Base-by-base conservation (phyloP, 92 coral and sea anemone genomes). In the Zoanthus sansibaricus region DNA sequence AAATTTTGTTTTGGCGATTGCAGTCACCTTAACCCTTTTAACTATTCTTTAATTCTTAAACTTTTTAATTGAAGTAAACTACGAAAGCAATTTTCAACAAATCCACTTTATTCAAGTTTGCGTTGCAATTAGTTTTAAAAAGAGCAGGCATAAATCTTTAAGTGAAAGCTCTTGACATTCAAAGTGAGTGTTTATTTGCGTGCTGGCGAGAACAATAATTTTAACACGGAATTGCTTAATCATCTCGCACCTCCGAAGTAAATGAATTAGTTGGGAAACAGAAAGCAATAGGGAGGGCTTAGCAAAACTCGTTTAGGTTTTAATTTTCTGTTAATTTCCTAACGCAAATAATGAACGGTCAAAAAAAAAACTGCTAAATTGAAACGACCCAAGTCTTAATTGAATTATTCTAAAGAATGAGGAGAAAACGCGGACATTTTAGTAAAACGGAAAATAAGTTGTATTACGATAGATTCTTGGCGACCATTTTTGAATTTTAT, bases 341-440 rank as follows among this genome's bases (percentile, higher is more conserved):
- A 80, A 45, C 85, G 12, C 85, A 80, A 80, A 13, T 66, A 66
- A 80, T 80, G 73, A 80, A 25, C 85, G 75, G 75, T 80, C 85
- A 52, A 49, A 80, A 25, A 25, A 25, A 79, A 37, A 51, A 47
- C 85, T 66, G 75, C 58, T 80, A 80, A 80, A 80, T 64, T 64
- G 85, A 80, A 80, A 80, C 85, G 44, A 37, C 21, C 45, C 37
- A 16, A 64, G 73, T 66, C 85, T 87, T 90, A 87, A 90, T 90
- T 90, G 88, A 87, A 87, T 86, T 86, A 82, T 71, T 87, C 84
- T 49, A 13, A 64, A 49, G 86, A 61, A 87, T 66, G 87, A 87
- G 59, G 17, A 82, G 82, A 87, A 82, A 87, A 87, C 87, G 77
- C 88, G 72, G 74, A 47, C 84, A 75, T 87, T 90, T 79, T 80